Evolutionary conservation across 2,888 invertebrate genomes (phyloP).

Genomic region (Stegophylla sp.): DNA sequence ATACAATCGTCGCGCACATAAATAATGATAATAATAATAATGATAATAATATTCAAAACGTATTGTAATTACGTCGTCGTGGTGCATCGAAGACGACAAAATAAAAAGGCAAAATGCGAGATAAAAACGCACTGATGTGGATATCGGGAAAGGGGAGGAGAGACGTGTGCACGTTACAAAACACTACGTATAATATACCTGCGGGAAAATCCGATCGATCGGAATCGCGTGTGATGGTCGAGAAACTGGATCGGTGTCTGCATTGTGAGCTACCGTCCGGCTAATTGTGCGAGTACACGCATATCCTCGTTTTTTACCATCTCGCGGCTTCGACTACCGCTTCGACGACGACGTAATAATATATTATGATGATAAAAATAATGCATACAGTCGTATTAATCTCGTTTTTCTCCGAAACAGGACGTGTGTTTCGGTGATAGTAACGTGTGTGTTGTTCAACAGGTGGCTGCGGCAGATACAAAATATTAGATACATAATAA

Average conservation of each 20-base stretch:
- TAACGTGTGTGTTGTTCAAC: slow-evolving; percentile 21
- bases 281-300: slow-evolving; percentile 46
- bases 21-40: slow-evolving; percentile 41
- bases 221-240: slow-evolving; percentile 31
- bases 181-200: not conserved
- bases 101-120: not conserved
- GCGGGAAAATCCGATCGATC: slow-evolving; percentile 7
- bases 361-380: not conserved
- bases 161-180: not conserved
- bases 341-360: not conserved
- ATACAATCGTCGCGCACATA: not conserved
- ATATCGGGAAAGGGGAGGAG: not conserved
- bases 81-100: not conserved
- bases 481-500: too few relatives aligned
- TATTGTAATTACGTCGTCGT: slow-evolving; percentile 36
- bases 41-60: slow-evolving; percentile 33
- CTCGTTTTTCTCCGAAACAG: slow-evolving; percentile 29
- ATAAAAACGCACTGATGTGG: not conserved
- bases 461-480: slow-evolving; percentile 11
- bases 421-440: slow-evolving; percentile 41
- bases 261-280: slow-evolving; percentile 48
- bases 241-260: slow-evolving; percentile 26
- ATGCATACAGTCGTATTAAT: not conserved
- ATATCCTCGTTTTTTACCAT: slow-evolving; percentile 14
- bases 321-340: not conserved